These are phyloP conservation scores for Polypterus bichir DNA, from an alignment of 2,113 vertebrate species.

Conservation along the genomic window DNA sequence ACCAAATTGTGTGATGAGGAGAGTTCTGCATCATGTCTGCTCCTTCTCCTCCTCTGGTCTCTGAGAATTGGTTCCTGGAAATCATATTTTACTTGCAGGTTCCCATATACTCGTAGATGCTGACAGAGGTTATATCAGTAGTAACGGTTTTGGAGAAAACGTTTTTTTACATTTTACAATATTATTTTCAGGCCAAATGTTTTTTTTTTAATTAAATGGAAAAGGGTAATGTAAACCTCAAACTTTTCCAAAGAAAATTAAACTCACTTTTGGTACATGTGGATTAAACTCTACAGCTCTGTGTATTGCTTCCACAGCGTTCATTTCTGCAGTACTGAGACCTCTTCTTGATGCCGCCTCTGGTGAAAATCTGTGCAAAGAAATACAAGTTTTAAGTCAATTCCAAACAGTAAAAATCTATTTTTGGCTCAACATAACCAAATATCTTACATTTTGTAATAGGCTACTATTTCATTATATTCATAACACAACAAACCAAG, in stretches of 20 bases:
- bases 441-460: not conserved
- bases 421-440: not conserved
- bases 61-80: no score
- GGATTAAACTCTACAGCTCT: slow-evolving; percentile 98
- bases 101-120: no score
- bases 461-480: not conserved
- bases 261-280: slow-evolving; percentile 92
- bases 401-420: not conserved
- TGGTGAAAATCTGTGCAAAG: slow-evolving; percentile 76
- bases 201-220: no score
- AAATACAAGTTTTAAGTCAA: slow-evolving; percentile 29
- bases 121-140: no score
- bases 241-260: not conserved
- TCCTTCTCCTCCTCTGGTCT: no score
- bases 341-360: slow-evolving; percentile 90
- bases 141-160: no score
- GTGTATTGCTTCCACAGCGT: slow-evolving; percentile 96
- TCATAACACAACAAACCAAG: not conserved
- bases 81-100: no score
- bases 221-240: no score
- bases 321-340: slow-evolving; percentile 96
- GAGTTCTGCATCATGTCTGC: no score
- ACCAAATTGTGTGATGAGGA: no score
- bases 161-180: not conserved
- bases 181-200: not conserved